Evolutionary conservation across 2,797 vertebrate genomes (phyloP).

Genomic region (Peromyscus aztecus): DNA sequence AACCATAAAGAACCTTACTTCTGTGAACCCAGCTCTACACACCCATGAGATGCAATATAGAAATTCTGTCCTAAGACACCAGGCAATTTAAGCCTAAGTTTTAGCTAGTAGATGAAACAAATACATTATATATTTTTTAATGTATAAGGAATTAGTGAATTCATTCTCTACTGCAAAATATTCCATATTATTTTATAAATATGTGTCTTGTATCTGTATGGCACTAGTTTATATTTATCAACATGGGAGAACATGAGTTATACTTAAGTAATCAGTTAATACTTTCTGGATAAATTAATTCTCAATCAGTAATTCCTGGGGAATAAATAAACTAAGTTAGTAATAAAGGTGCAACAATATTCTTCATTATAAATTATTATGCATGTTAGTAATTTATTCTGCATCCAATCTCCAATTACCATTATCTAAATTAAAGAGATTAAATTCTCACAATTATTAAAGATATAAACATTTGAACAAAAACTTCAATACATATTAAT

Average conservation of each 20-base stretch:
- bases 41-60: not conserved
- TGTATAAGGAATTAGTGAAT: not conserved
- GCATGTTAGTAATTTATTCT: slow-evolving; percentile 62
- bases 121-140: not conserved
- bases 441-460: slow-evolving; percentile 62
- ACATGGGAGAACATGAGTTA: not conserved
- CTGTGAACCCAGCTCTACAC: not conserved
- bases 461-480: slow-evolving; percentile 69
- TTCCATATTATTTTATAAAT: slow-evolving; percentile 32
- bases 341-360: slow-evolving; percentile 60
- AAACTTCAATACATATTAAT: slow-evolving; percentile 42
- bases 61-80: not conserved
- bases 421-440: slow-evolving; percentile 65
- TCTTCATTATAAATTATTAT: slow-evolving; percentile 62
- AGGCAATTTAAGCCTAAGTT: not conserved
- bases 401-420: slow-evolving; percentile 50
- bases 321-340: slow-evolving; percentile 54
- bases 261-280: slow-evolving; percentile 41
- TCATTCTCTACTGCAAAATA: not conserved
- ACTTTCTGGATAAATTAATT: slow-evolving; percentile 50
- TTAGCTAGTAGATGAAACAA: not conserved
- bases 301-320: slow-evolving; percentile 47
- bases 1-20: not conserved
- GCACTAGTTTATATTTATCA: slow-evolving; percentile 18
- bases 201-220: not conserved